Base-by-base conservation (phyloP, 1,140 invertebrate genomes). In the Glossosoma conforme region DNA sequence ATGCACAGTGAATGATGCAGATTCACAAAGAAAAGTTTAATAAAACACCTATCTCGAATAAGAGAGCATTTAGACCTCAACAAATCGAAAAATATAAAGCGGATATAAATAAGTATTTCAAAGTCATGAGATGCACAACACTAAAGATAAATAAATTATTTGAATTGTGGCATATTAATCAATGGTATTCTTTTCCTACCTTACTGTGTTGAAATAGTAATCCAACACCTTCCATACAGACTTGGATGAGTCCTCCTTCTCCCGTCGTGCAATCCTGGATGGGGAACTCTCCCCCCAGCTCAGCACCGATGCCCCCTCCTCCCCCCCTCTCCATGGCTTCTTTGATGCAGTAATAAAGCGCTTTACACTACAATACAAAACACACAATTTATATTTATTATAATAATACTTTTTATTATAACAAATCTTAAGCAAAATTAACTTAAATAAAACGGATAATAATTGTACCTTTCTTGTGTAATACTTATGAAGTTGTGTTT, bases 191-290 rank as follows among this genome's bases (percentile, higher is more conserved):
- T 38, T 1, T 30, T 43, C 54, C 64, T 87, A 98, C 96, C 93
- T 99, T 98, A 85, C 93, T 97, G 69, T 96, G 95, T 58, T 93
- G 95, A 77, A 99, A 97, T 52, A 98, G 86, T 52, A 99, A 84
- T 58, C 93, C 93, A 62, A 99, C 93, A 60, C 97, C 97, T 76
- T 98, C 96, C 83, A 99, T 95, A 80, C 95, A 97, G 62, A 99
- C 95, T 82, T 98, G 95, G 45, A 99, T 83, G 22, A 98, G 81
- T 9, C 97, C 97, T 40, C 97, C 95, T 75, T 98, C 92, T 18
- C 93, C 93, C 2, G 93, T 91, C 61, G 86, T 86, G 77, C 98
- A 87, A 71, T 99, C 96, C 67, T 97, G 93, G 17, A 99, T 91
- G 1, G 96, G 95, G 75, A 99, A 99, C 75, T 99, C 97, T 2